These are phyloP conservation scores for Psilanteris sp. DNA, from an alignment of 1,140 invertebrate genomes.

Conservation along the genomic window DNA sequence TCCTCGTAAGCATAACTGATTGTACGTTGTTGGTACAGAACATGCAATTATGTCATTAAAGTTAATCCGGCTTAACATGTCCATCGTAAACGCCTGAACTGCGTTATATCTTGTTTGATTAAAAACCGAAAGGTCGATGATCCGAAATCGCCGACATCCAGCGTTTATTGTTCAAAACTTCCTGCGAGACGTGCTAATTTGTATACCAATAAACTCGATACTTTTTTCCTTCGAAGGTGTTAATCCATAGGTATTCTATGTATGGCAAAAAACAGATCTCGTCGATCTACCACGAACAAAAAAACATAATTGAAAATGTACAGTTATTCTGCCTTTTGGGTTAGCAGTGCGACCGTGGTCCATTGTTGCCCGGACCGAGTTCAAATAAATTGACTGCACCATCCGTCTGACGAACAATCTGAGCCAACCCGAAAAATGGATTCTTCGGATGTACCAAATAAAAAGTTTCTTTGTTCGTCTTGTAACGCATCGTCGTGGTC, in stretches of 20 bases:
- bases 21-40: slow-evolving; percentile 40
- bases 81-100: slow-evolving; percentile 45
- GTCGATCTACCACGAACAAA: not conserved
- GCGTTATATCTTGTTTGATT: slow-evolving; percentile 43
- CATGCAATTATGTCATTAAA: slow-evolving; percentile 65
- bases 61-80: slow-evolving; percentile 58
- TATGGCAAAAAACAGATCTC: slow-evolving; percentile 13
- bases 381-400: too few relatives aligned
- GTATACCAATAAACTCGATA: slow-evolving; percentile 5
- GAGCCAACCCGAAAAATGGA: too few relatives aligned
- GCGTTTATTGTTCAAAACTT: slow-evolving; percentile 35
- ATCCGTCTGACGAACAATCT: too few relatives aligned
- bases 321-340: slow-evolving; percentile 22
- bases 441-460: too few relatives aligned
- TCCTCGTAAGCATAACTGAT: slow-evolving; percentile 47
- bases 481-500: slow-evolving; percentile 8
- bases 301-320: slow-evolving; percentile 11
- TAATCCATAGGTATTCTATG: slow-evolving; percentile 19
- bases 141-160: slow-evolving; percentile 33
- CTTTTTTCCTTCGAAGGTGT: slow-evolving; percentile 9
- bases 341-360: slow-evolving; percentile 9
- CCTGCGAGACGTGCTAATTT: slow-evolving; percentile 32
- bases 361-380: too few relatives aligned
- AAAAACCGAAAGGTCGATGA: slow-evolving; percentile 46
- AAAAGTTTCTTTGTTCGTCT: slow-evolving; percentile 25